Conservation (phyloP, 2,797 vertebrate species). For the Mionectes olivaceus region DNA sequence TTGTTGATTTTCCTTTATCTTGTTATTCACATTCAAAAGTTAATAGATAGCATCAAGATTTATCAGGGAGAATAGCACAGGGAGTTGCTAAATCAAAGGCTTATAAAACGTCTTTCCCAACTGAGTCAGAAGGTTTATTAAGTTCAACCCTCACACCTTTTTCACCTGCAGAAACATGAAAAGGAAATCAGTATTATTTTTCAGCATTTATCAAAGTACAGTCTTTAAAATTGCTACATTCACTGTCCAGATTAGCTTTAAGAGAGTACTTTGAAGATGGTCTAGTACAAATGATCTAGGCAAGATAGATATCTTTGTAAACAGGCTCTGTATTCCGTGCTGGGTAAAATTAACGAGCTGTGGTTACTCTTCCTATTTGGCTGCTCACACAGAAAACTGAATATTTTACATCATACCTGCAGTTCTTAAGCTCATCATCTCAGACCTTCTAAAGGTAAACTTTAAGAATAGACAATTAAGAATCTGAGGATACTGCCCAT, state of each 20-base stretch:
- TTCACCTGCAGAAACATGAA: conserved; percentile 81
- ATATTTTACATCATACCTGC: background rate
- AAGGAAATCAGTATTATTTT: background rate
- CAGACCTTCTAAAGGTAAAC: background rate
- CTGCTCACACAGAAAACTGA: background rate
- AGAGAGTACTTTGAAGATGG: background rate
- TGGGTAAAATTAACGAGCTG: rapidly evolving
- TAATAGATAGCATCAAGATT: conserved; percentile 74
- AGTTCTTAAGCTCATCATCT: background rate
- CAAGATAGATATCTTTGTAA: background rate
- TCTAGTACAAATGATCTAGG: background rate
- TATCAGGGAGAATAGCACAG: conserved; percentile 54
- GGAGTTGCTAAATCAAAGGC: conserved; percentile 69
- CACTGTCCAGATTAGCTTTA: background rate
- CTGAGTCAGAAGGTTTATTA: conserved; percentile 88
- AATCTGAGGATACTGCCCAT: background rate
- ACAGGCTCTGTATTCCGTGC: background rate
- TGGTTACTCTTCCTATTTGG: background rate
- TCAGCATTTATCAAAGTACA: background rate
- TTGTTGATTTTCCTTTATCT: conserved; percentile 70
- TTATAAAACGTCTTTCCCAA: conserved; percentile 83
- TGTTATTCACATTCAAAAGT: conserved; percentile 83
- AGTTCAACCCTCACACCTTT: conserved; percentile 94
- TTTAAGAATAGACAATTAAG: background rate
- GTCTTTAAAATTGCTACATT: background rate